Evolutionary conservation across 1,140 invertebrate species (phyloP).

Genomic region (Philopotamus ludificatus): DNA sequence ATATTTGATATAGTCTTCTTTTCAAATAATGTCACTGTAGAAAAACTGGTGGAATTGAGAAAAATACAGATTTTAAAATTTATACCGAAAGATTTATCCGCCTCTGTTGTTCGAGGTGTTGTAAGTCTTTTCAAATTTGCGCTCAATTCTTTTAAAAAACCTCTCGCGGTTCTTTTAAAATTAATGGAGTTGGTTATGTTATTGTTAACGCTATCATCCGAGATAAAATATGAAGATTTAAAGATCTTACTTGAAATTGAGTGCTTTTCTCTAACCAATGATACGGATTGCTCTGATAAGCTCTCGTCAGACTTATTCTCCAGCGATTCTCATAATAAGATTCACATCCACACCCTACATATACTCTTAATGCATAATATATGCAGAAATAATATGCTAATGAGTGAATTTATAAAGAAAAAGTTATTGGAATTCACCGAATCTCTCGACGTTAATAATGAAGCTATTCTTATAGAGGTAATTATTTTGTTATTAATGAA

Average conservation of each 20-base stretch:
- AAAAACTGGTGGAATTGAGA: background rate
- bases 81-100: background rate
- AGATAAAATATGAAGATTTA: slow-evolving; percentile 2
- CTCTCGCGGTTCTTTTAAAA: background rate
- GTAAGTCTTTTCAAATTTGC: background rate
- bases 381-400: background rate
- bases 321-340: background rate
- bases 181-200: slow-evolving; percentile 10
- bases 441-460: background rate
- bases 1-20: background rate
- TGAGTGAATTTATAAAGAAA: background rate
- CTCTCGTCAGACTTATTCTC: background rate
- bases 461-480: background rate
- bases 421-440: background rate
- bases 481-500: background rate
- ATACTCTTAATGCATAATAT: slow-evolving; percentile 19
- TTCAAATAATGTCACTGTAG: background rate
- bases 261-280: background rate
- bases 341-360: background rate
- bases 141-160: background rate
- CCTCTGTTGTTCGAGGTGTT: background rate
- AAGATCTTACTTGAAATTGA: background rate
- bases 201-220: background rate
- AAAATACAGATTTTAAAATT: background rate
- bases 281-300: background rate